Evolutionary conservation across 2,888 invertebrate genomes (phyloP), one percentile per base, ranked within the genome.

Genomic region (Seladonia tumulorum): DNA sequence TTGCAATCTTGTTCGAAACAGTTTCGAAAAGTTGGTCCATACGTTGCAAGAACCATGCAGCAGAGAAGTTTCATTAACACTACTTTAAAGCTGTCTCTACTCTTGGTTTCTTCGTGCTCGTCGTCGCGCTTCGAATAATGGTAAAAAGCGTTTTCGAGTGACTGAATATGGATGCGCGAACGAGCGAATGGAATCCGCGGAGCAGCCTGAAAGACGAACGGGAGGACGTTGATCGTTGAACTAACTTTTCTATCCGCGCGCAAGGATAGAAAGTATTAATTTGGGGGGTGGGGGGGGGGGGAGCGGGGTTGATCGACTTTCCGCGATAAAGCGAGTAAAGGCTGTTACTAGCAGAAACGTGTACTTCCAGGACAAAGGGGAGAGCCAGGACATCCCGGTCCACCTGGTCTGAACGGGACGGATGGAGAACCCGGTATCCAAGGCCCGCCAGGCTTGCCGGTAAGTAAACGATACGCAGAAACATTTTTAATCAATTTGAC

Each of bases 391-490:
- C 96, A 97, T 2, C 96, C 97, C 87, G 98, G 98, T 47, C 96
- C 97, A 25, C 96, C 97, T 2, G 98, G 98, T 35, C 94, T 96
- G 78, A 97, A 97, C 92, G 98, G 98, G 57, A 95, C 97, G 83
- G 96, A 97, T 88, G 98, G 98, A 12, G 97, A 97, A 91, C 95
- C 97, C n/a, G 98, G 98, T 87, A 97, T 98, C 90, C 98, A 98
- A 95, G 98, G 98, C 81, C 98, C 98, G 22, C 98, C 98, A 45
- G 98, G 98, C 89, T 96, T 97, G 94, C 97, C 97, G 90, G 97
- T 97, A 94, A 96, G 96, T 89, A 86, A 63, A 79, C 47, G 42
- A 3, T 72, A 16, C 29, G 16, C 25, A 2, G n/a, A 35, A 35
- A 66, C 66, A 7, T 39, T 66, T 66, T 35, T 35, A 2, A 18